These are phyloP conservation scores for Drosophila atripex DNA, from an alignment of 2,888 invertebrate genomes.

Conservation along the genomic window DNA sequence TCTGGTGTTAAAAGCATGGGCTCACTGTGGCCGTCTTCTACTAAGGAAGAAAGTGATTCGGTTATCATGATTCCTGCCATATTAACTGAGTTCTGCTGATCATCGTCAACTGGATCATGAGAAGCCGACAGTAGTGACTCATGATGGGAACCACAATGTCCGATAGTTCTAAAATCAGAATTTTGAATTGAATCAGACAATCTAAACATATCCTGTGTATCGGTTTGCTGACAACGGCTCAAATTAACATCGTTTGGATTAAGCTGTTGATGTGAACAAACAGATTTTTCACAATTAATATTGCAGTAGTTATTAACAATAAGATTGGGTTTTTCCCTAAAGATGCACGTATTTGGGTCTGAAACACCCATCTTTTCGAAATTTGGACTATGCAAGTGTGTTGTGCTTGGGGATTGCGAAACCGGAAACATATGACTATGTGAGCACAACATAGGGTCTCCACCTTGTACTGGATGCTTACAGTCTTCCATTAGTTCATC, in stretches of 20 bases:
- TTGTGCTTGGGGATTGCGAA: conserved; percentile 84
- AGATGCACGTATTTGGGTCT: conserved; percentile 8
- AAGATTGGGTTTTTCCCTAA: neutral
- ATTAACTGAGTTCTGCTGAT: conserved; percentile 74
- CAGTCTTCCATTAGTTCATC: conserved; percentile 88
- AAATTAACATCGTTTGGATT: conserved; percentile 41
- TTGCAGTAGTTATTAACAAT: conserved; percentile 37
- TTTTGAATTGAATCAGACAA: conserved; percentile 23
- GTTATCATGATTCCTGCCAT: conserved; percentile 81
- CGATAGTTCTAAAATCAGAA: conserved; percentile 45
- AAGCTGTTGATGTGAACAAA: conserved; percentile 39
- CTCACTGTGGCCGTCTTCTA: conserved; percentile 76
- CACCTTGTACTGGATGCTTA: conserved; percentile 86
- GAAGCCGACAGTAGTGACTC: conserved; percentile 82
- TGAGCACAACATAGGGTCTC: conserved; percentile 87
- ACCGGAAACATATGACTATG: conserved; percentile 78
- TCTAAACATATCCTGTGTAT: conserved; percentile 40
- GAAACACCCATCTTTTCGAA: conserved; percentile 27
- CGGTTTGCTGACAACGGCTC: conserved; percentile 27
- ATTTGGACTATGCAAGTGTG: conserved; percentile 50
- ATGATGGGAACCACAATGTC: conserved; percentile 58
- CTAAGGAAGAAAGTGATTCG: conserved; percentile 85
- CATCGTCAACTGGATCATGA: conserved; percentile 58
- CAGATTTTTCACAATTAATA: conserved; percentile 44
- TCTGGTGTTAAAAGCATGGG: conserved; percentile 85